Evolutionary conservation across 2,888 invertebrate species (phyloP), one percentile per base, ranked within the genome.

Genomic region (Ennomos fuscantarius): DNA sequence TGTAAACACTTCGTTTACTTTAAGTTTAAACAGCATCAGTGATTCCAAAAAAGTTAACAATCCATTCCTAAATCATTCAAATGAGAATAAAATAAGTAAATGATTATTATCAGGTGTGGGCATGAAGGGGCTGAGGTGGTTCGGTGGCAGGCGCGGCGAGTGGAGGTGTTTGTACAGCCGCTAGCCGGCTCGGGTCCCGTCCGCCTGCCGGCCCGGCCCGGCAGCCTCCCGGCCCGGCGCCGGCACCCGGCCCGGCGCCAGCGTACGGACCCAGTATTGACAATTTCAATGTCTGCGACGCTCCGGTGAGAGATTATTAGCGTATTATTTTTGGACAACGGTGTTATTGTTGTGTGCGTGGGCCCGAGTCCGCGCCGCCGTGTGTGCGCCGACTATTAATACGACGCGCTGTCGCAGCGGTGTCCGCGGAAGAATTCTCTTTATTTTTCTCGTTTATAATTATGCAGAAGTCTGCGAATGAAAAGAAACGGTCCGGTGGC

Each of bases 321-420:
- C 68, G 64, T 65, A 63, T 72, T 82, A 81, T 79, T 76, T 76
- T 73, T 80, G 79, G 76, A 69, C 62, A 61, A 62, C 67, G 72
- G 73, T 74, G 78, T 74, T 74, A 62, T 72, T 69, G 67, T 70
- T 63, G 72, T 70, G 69, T 69, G 76, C 59, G 73, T 62, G 44
- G 63, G 57, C 65, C 66, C 71, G 64, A 65, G 54, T 63, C 59
- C 48, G 60, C 56, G 53, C 53, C 57, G 49, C 52, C 40, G 65
- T 67, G 67, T 63, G 71, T 11, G 65, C 34, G 39, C 95, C 94
- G 57, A 62, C 65, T 68, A 63, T 63, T 60, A 70, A 66, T 68
- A 66, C 58, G 60, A 57, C 55, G 59, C 56, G 44, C 35, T 63
- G 62, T 54, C 57, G 52, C 58, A 47, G 31, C 53, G 42, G n/a